Evolutionary conservation across 1,140 invertebrate genomes (phyloP).

Genomic region (roundworm (Caenorhabditis elegans)): WBcel235 BX284604.4:8331001-8331500

Average conservation of each 20-base stretch:
- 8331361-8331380: constrained; percentile 68
- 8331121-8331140: constrained; percentile 72
- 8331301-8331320: constrained; percentile 63
- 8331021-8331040: too few relatives aligned
- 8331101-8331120: constrained; percentile 73
- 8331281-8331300: constrained; percentile 65
- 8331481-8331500: too few relatives aligned
- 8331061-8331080: constrained; percentile 72
- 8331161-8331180: constrained; percentile 67
- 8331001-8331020: constrained; percentile 52
- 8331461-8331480: too few relatives aligned
- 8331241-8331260: constrained; percentile 71
- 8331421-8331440: too few relatives aligned
- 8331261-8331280: constrained; percentile 68
- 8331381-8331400: constrained; percentile 68
- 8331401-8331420: too few relatives aligned
- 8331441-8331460: too few relatives aligned
- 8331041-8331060: constrained; percentile 70
- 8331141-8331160: constrained; percentile 72
- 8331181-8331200: constrained; percentile 72
- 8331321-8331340: constrained; percentile 67
- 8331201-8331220: constrained; percentile 71
- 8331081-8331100: constrained; percentile 73
- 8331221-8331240: constrained; percentile 72
- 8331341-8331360: constrained; percentile 67